A percentile compares a stretch with the other conserved stretches of the same genome.
Evolutionary conservation across 2,113 vertebrate species (phyloP).

Genomic region (Megalops atlanticus): DNA sequence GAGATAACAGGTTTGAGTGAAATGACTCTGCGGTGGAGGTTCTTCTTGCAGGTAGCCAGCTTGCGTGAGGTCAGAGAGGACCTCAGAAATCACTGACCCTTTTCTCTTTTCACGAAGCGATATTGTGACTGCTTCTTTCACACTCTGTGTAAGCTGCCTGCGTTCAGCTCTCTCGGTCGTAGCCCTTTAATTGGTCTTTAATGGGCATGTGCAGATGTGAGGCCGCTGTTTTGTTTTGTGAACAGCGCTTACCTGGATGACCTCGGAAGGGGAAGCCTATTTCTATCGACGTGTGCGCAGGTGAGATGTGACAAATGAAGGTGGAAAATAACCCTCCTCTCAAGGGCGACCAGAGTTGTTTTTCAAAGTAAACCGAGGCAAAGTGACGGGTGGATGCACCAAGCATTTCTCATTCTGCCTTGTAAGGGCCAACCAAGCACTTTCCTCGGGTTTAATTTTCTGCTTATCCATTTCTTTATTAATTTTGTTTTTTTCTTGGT

Average conservation of each 20-base stretch:
- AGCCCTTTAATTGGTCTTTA: not conserved
- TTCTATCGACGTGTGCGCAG: not conserved
- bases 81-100: not conserved
- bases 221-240: no score
- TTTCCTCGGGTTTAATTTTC: no score
- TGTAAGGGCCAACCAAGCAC: no score
- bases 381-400: not conserved
- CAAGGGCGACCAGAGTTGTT: no score
- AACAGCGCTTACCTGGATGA: not conserved
- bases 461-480: no score
- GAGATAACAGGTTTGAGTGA: constrained; percentile 82
- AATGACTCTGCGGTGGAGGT: constrained; percentile 21
- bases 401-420: no score
- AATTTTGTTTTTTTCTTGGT: no score
- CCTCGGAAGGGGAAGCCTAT: constrained; percentile 3
- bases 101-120: not conserved
- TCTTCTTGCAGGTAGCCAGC: not conserved
- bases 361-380: not conserved
- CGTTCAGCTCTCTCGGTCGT: not conserved
- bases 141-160: no score
- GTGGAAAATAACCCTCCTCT: no score
- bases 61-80: not conserved
- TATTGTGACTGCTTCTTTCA: not conserved
- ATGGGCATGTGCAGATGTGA: not conserved
- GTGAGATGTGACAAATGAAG: not conserved